Base-by-base conservation (phyloP, 1,140 invertebrate genomes). In the Pararge aegeria region DNA sequence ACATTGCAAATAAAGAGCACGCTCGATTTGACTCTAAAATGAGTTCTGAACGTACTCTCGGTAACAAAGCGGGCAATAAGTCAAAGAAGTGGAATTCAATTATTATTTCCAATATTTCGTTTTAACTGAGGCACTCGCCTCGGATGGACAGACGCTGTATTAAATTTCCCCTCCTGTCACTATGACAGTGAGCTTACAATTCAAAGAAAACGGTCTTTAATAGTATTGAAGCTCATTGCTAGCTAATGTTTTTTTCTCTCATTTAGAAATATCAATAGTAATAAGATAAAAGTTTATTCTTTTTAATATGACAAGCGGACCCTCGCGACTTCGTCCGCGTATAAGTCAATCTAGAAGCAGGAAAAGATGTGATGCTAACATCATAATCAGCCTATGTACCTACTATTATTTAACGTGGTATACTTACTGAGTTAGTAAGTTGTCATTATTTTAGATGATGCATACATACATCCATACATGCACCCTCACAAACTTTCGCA, bases 61-160 rank as follows among this genome's bases (percentile, higher is more conserved):
- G 55, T 59, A 54, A 61, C 57, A 66, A 64, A 53, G 48, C 44
- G 27, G 58, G 58, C 59, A 65, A 67, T 66, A 73, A 73, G 68
- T 67, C 58, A 65, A 68, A 65, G 59, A 72, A 61, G 38, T 62
- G 56, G 56, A 68, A 75, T 67, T 73, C 67, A 75, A 75, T 75
- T 74, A 73, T 74, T 61, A 74, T 72, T 66, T 77, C 61, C 69
- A 72, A 68, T 74, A 74, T 70, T 74, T 72, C 66, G 59, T 52
- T 68, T 63, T 55, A 66, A 69, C 65, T 70, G 63, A 68, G 58
- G 63, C 67, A 68, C 67, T 73, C 66, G 68, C 57, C 40, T 50
- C 30, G 30, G 61, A 68, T 16, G 59, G 73, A 73, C 70, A 73
- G 73, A 55, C 65, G 70, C 54, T 59, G 70, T 70, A 73, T 70